Evolutionary conservation across 2,113 vertebrate genomes (phyloP).

Genomic region (Malurus alboscapulatus): DNA sequence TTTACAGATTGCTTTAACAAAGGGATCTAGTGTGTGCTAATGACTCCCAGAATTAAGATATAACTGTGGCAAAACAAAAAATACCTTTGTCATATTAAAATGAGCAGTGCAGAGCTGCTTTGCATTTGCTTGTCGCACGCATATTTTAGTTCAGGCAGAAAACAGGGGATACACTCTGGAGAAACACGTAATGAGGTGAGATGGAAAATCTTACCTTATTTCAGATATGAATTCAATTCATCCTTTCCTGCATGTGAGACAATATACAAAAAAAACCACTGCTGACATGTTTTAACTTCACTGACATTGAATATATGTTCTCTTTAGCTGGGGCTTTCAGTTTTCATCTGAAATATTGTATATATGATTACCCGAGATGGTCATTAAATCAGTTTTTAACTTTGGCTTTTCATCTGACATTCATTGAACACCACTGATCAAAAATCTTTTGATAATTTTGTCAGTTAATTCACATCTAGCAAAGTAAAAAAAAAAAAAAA

Average conservation of each 20-base stretch:
- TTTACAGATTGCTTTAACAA: slow-evolving; percentile 69
- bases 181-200: slow-evolving; percentile 77
- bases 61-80: slow-evolving; percentile 66
- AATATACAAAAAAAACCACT: slow-evolving; percentile 51
- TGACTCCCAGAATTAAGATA: slow-evolving; percentile 69
- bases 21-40: slow-evolving; percentile 52
- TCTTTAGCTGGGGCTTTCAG: slow-evolving; percentile 39
- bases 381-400: slow-evolving; percentile 7
- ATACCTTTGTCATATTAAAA: slow-evolving; percentile 69
- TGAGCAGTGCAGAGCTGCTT: slow-evolving; percentile 39
- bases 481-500: slow-evolving; percentile 18
- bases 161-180: slow-evolving; percentile 67
- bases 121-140: slow-evolving; percentile 53
- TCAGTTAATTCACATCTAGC: slow-evolving; percentile 51
- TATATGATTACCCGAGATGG: not conserved
- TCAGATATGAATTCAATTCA: slow-evolving; percentile 74
- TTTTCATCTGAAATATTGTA: slow-evolving; percentile 30
- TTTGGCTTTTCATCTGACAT: not conserved
- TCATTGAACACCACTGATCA: not conserved
- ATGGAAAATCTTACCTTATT: slow-evolving; percentile 74
- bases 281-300: slow-evolving; percentile 66
- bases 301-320: slow-evolving; percentile 60
- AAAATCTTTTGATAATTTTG: slow-evolving; percentile 7
- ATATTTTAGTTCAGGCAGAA: slow-evolving; percentile 68
- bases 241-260: slow-evolving; percentile 68